A percentile compares a stretch with the other conserved stretches of the same genome.
Evolutionary conservation across 2,797 vertebrate genomes (phyloP).

Genomic region (Champsocephalus gunnari): DNA sequence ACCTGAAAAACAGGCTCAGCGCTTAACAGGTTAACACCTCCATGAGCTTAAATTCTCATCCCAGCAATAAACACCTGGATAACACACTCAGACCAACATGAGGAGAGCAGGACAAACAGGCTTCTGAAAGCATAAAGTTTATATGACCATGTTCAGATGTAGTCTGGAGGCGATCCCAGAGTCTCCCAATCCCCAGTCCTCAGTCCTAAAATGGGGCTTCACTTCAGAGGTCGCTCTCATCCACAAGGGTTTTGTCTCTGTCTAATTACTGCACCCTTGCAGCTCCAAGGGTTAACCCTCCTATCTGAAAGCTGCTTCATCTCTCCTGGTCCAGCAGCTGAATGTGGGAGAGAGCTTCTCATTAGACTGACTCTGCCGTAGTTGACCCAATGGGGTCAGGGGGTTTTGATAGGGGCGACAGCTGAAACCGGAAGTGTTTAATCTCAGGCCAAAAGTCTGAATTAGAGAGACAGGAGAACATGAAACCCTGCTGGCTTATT

Average conservation of each 20-base stretch:
- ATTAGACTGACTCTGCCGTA: slow-evolving; percentile 44
- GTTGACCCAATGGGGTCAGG: slow-evolving; percentile 43
- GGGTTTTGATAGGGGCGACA: slow-evolving; percentile 17
- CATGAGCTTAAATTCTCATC: neutral
- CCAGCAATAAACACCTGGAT: neutral
- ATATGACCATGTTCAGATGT: neutral
- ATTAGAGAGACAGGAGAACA: slow-evolving; percentile 19
- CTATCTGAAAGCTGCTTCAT: slow-evolving; percentile 43
- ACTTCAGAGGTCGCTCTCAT: slow-evolving; percentile 47
- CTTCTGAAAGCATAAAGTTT: no score
- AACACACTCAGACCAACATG: neutral
- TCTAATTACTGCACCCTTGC: slow-evolving; percentile 52
- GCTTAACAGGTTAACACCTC: slow-evolving; percentile 70
- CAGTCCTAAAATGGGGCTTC: slow-evolving; percentile 22
- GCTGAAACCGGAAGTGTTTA: slow-evolving; percentile 31
- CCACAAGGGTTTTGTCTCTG: slow-evolving; percentile 36
- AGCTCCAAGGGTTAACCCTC: slow-evolving; percentile 36
- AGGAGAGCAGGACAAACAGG: no score
- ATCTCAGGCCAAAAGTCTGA: slow-evolving; percentile 24
- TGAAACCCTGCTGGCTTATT: neutral
- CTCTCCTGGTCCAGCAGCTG: slow-evolving; percentile 43
- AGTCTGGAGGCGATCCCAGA: neutral
- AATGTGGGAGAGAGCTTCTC: slow-evolving; percentile 41
- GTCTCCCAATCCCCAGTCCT: neutral
- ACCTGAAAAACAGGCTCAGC: no score